Evolutionary conservation across 1,140 invertebrate genomes (phyloP), one percentile per base, ranked within the genome.

Genomic region (Cyrtorhinus lividipennis): DNA sequence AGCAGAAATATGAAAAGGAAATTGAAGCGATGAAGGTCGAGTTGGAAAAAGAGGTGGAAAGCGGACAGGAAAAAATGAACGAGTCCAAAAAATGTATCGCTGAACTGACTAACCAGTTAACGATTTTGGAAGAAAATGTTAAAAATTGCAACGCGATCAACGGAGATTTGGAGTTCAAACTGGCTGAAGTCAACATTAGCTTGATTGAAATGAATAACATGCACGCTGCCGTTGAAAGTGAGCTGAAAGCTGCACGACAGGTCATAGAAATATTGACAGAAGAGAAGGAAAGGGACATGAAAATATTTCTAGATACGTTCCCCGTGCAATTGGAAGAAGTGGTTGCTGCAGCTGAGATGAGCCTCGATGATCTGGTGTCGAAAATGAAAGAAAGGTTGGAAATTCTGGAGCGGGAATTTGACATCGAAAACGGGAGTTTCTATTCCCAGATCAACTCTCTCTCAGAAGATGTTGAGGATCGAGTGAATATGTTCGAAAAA

Each of bases 61-160:
- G 44, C 5, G 59, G 61, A 30, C 53, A 62, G 10, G 61, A 61
- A n/a, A 65, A 60, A 56, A 53, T 62, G 24, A 46, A 60, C 12
- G 44, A n/a, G n/a, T n/a, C n/a, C n/a, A n/a, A n/a, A n/a, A n/a
- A n/a, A n/a, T n/a, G n/a, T n/a, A n/a, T n/a, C n/a, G n/a, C n/a
- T n/a, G n/a, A n/a, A n/a, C n/a, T n/a, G n/a, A n/a, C n/a, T 38
- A 15, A 8, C 30, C 59, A 61, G 24, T 46, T 66, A n/a, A 59
- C 30, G 18, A 62, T 62, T 10, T 45, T 67, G 48, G 62, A 67
- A 59, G 61, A 65, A 57, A 65, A 65, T 27, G 22, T 65, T 1
- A 46, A 24, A 20, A 65, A 65, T 45, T 62, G 27, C 18, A 63
- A 27, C 44, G 20, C 62, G 8, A 60, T 65, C 18, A 63, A 65